Base-by-base conservation (phyloP, 2,113 vertebrate genomes). In the Epinephelus lanceolatus region DNA sequence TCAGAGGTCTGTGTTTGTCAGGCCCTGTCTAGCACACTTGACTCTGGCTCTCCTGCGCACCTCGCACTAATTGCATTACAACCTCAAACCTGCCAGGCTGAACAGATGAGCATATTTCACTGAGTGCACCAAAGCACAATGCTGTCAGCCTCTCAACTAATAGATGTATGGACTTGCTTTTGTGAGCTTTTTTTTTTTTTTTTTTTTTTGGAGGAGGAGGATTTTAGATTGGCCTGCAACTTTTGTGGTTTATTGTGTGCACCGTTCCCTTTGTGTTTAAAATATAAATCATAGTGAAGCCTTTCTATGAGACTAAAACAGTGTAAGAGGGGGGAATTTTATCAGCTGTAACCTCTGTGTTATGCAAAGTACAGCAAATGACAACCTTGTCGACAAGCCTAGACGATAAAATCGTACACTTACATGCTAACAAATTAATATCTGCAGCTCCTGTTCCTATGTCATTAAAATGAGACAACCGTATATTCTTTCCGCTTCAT, bases 51-150 rank as follows among this genome's bases (percentile, higher is more conserved):
- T 68, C 81, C 21, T n/a, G 62, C 27, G 82, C 62, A 53, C 40
- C 63, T 87, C 33, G 1, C 71, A 59, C 76, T 89, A 88, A 91
- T 84, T 78, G 30, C 60, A 56, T 79, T 85, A 76, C 42, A 62
- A 77, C 81, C n/a, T 89, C 60, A 71, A 76, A 76, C 66, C 90
- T 83, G 71, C 67, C 80, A 52, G 68, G 67, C 55, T 63, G 63
- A 77, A 56, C 59, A 10, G 57, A 60, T 63, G 59, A 81, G 68
- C 73, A 81, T 86, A 81, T 86, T 87, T 89, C 79, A 57, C 80
- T 57, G 80, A 87, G 84, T 75, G 84, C 84, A 69, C 81, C 81
- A 71, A 84, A 83, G 73, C 88, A 86, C 85, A 88, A 42, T 55
- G 90, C 90, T 91, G 91, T 88, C 86, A 86, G 62, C 76, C 65